phyloP scores from a whole-genome alignment of 2,888 invertebrate species.

The Tineola bisselliella region DNA sequence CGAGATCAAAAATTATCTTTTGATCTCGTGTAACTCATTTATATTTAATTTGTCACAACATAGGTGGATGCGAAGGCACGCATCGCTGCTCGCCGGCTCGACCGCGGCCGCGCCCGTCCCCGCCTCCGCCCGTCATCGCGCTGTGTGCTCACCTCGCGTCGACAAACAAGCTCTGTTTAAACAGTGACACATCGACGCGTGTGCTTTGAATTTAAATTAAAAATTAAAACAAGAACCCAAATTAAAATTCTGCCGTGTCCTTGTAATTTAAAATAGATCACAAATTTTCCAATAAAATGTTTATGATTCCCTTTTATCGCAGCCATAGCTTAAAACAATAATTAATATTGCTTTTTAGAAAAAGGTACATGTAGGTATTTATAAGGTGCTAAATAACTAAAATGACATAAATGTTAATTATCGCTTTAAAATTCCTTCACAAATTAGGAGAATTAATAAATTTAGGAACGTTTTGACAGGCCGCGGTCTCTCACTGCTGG shows the following conservation, averaged over 20 bases:
- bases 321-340: no score
- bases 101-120: neutral
- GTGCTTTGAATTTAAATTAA: slow-evolving; percentile 56
- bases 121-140: slow-evolving; percentile 2
- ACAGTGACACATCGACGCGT: slow-evolving; percentile 48
- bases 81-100: slow-evolving; percentile 1
- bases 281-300: slow-evolving; percentile 4
- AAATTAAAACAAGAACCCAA: slow-evolving; percentile 19
- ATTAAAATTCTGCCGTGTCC: slow-evolving; percentile 3
- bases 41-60: neutral
- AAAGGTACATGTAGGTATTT: neutral
- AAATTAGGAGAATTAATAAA: slow-evolving; percentile 54
- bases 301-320: neutral
- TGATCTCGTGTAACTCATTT: neutral
- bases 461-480: slow-evolving; percentile 42
- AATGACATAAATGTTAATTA: slow-evolving; percentile 56
- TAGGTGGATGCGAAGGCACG: slow-evolving; percentile 6
- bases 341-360: neutral
- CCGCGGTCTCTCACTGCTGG: slow-evolving; percentile 29
- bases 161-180: slow-evolving; percentile 52
- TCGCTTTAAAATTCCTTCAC: slow-evolving; percentile 44
- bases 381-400: neutral
- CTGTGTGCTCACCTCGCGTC: slow-evolving; percentile 18
- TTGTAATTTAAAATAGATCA: slow-evolving; percentile 6
- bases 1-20: neutral